These are phyloP conservation scores for Elymnias hypermnestra DNA, from an alignment of 1,140 invertebrate species.

Conservation along the genomic window DNA sequence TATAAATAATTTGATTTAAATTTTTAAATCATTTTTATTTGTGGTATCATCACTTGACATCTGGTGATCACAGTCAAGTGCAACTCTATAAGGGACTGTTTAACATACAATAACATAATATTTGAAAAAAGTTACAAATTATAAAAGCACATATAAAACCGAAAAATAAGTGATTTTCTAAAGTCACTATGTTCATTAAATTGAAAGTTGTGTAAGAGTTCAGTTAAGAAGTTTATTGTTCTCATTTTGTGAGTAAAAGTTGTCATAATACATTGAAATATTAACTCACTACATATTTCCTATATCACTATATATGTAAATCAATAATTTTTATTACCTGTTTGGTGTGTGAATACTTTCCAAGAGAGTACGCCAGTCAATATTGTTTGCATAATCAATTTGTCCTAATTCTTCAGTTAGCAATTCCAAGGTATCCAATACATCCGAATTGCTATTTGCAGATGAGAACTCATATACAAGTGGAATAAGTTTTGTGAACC, in stretches of 20 bases:
- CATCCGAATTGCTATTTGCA: not conserved
- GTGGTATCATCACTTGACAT: too few relatives aligned
- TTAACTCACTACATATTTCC: too few relatives aligned
- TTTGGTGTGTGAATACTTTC: constrained; percentile 43
- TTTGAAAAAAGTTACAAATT: not conserved
- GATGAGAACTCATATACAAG: constrained; percentile 23
- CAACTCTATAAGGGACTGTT: too few relatives aligned
- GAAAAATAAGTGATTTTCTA: too few relatives aligned
- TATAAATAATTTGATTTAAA: too few relatives aligned
- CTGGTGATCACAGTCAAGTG: too few relatives aligned
- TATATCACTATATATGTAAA: too few relatives aligned
- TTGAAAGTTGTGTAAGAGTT: not conserved
- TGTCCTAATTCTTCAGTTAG: constrained; percentile 44
- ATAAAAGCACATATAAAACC: too few relatives aligned
- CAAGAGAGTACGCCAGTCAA: constrained; percentile 41
- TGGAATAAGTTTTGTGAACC: constrained; percentile 57
- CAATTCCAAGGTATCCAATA: constrained; percentile 42
- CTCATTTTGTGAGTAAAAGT: too few relatives aligned
- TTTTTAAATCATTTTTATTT: too few relatives aligned
- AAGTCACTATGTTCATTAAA: not conserved
- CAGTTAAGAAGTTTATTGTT: not conserved
- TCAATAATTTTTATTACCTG: constrained; percentile 40
- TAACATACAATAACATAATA: too few relatives aligned
- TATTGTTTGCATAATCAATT: constrained; percentile 43
- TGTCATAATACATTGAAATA: too few relatives aligned